A percentile compares a stretch with the other conserved stretches of the same genome.
These are phyloP conservation scores for Oryzias celebensis DNA, from an alignment of 2,113 vertebrate genomes.

Conservation along the genomic window DNA sequence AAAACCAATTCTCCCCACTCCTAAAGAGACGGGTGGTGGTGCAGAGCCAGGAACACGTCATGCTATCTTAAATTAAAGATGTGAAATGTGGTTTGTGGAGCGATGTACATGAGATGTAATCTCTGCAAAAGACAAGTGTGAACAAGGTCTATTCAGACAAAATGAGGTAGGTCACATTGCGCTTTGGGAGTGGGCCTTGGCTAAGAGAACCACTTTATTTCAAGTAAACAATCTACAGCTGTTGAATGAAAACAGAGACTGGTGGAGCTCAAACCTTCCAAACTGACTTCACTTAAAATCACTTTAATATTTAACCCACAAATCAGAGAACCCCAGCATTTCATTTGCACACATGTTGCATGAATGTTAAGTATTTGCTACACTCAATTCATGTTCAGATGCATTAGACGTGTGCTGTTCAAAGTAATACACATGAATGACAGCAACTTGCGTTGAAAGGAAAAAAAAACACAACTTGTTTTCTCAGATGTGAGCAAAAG, in stretches of 20 bases:
- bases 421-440: too few species aligned
- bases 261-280: constrained; percentile 2
- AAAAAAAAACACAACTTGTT: too few species aligned
- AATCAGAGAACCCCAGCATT: too few species aligned
- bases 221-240: constrained; percentile 35
- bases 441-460: too few species aligned
- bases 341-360: too few species aligned
- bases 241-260: constrained; percentile 34
- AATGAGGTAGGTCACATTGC: constrained; percentile 45
- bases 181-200: constrained; percentile 22
- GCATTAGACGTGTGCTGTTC: too few species aligned
- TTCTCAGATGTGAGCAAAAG: too few species aligned
- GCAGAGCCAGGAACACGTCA: constrained; percentile 55
- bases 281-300: too few species aligned
- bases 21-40: constrained; percentile 6
- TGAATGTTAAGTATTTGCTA: too few species aligned
- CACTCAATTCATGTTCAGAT: too few species aligned
- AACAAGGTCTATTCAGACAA: constrained; percentile 34
- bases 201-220: constrained; percentile 35
- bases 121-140: constrained; percentile 34
- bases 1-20: constrained; percentile 27
- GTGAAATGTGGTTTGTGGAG: constrained; percentile 54
- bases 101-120: constrained; percentile 65
- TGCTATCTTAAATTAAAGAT: constrained; percentile 58
- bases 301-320: too few species aligned